Conservation (phyloP, 2,888 invertebrate genomes). For the Drosophila imparisetae region DNA sequence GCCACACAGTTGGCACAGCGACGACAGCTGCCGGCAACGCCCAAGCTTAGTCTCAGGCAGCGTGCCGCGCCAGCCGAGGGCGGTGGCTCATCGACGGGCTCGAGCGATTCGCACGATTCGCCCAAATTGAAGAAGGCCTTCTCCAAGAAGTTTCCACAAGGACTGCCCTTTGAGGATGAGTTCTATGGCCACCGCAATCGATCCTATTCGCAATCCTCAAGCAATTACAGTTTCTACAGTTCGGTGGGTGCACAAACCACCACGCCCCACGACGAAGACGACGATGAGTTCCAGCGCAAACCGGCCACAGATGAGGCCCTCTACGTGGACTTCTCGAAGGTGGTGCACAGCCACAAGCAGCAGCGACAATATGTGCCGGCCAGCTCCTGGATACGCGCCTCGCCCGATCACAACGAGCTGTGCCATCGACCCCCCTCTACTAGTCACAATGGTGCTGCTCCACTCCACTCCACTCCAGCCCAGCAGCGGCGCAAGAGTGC, state of each 20-base stretch:
- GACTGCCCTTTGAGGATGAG: slow-evolving; percentile 84
- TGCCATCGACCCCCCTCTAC: slow-evolving; percentile 18
- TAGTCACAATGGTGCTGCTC: slow-evolving; percentile 20
- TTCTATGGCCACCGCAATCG: slow-evolving; percentile 82
- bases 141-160: slow-evolving; percentile 84
- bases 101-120: slow-evolving; percentile 83
- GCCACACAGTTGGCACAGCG: slow-evolving; percentile 60
- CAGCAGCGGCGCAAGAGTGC: slow-evolving; percentile 69
- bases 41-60: slow-evolving; percentile 60
- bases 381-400: slow-evolving; percentile 74
- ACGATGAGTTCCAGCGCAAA: slow-evolving; percentile 84
- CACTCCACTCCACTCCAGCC: slow-evolving; percentile 59
- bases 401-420: slow-evolving; percentile 58
- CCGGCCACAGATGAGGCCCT: slow-evolving; percentile 84
- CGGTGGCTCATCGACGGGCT: slow-evolving; percentile 75
- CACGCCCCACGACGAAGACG: slow-evolving; percentile 62
- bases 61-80: slow-evolving; percentile 53
- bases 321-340: slow-evolving; percentile 85
- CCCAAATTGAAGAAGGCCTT: slow-evolving; percentile 82
- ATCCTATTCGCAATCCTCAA: slow-evolving; percentile 84
- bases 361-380: slow-evolving; percentile 71
- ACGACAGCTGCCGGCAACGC: slow-evolving; percentile 67
- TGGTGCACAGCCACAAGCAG: slow-evolving; percentile 74
- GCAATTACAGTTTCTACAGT: slow-evolving; percentile 84
- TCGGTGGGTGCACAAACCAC: slow-evolving; percentile 73